phyloP scores from a whole-genome alignment of 2,113 vertebrate species.

The Bos taurus region DNA sequence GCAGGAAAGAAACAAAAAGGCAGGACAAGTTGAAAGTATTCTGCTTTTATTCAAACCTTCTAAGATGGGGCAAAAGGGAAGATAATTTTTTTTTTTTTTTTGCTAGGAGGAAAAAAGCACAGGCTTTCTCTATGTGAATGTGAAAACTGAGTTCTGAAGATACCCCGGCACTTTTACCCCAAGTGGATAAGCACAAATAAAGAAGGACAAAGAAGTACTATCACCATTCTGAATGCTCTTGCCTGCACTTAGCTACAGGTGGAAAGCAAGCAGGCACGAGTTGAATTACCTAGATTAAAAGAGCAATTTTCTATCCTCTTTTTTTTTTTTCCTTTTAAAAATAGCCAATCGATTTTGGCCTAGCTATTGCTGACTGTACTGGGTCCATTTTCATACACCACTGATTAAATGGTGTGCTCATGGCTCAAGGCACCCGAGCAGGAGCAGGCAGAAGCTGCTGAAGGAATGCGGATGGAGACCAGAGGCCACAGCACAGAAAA shows the following conservation, averaged over 20 bases:
- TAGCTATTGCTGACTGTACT: conserved; percentile 63
- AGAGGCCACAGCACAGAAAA: not conserved
- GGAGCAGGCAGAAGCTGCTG: conserved; percentile 32
- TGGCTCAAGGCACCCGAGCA: conserved; percentile 50
- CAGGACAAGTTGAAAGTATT: conserved; percentile 63
- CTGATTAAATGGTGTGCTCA: conserved; percentile 64
- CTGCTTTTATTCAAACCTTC: conserved; percentile 68
- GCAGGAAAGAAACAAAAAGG: conserved; percentile 74
- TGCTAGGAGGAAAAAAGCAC: conserved; percentile 25
- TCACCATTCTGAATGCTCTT: conserved; percentile 56
- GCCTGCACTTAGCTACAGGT: conserved; percentile 70
- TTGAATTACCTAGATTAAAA: conserved; percentile 77
- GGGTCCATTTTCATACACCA: conserved; percentile 54
- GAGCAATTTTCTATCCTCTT: conserved; percentile 52
- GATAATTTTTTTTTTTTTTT: conserved; percentile 37
- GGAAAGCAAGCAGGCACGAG: conserved; percentile 65
- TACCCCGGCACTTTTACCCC: conserved; percentile 52
- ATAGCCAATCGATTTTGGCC: conserved; percentile 75
- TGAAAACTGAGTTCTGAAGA: conserved; percentile 69
- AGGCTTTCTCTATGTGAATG: conserved; percentile 58
- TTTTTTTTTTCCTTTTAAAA: conserved; percentile 55
- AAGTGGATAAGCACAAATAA: conserved; percentile 55
- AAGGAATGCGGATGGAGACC: not conserved
- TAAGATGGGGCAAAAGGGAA: conserved; percentile 53
- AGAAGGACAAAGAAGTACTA: conserved; percentile 63